Conservation (phyloP, 37 sponge, comb jelly and placozoan genomes). For the Mnemiopsis leidyi region DNA sequence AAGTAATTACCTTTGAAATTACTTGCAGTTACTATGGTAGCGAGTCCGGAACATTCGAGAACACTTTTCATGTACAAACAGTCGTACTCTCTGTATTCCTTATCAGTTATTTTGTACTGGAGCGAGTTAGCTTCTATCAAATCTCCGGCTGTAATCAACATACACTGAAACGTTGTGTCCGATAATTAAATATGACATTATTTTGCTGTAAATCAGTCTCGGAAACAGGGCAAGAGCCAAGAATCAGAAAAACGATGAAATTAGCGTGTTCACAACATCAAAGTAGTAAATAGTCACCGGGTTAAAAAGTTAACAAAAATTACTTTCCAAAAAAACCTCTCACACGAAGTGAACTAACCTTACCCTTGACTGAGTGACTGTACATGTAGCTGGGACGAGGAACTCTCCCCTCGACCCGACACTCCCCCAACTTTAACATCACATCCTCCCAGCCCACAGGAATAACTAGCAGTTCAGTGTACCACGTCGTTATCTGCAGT, state of each 20-base stretch:
- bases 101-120: not conserved
- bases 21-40: not conserved
- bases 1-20: not conserved
- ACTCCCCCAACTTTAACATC: conserved; percentile 10
- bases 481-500: conserved; percentile 4
- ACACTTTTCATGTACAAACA: conserved; percentile 17
- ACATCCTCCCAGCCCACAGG: conserved; percentile 36
- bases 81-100: not conserved
- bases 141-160: not conserved
- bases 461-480: not conserved
- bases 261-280: too few species aligned
- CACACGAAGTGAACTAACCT: conserved; percentile 20
- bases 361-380: not conserved
- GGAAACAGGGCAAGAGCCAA: too few species aligned
- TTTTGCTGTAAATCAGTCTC: too few species aligned
- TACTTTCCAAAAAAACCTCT: too few species aligned
- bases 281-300: too few species aligned
- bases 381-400: not conserved
- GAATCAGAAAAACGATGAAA: too few species aligned
- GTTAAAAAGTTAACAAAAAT: too few species aligned
- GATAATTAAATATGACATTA: too few species aligned
- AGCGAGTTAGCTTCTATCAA: not conserved
- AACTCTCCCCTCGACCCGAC: not conserved
- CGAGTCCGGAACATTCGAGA: not conserved
- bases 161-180: conserved; percentile 28